A percentile compares a stretch with the other conserved stretches of the same genome.
Evolutionary conservation across 2,888 invertebrate genomes (phyloP).

Genomic region (Coelinius sp.): DNA sequence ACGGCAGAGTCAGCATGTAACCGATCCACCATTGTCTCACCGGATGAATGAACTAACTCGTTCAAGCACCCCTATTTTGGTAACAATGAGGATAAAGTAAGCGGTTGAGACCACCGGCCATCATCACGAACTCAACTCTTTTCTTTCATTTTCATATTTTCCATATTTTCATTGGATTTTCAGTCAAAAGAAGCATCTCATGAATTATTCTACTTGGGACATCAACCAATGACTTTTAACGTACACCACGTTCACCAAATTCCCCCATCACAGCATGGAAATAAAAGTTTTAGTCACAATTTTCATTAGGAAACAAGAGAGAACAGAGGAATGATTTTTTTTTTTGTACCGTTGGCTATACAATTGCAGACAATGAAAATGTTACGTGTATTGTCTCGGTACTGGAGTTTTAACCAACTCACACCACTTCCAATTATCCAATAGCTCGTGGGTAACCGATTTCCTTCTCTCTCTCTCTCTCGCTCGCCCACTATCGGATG

Average conservation of each 20-base stretch:
- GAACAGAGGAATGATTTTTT: background rate
- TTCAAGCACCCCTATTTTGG: slow-evolving; percentile 41
- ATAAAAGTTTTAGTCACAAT: background rate
- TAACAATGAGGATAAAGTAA: slow-evolving; percentile 13
- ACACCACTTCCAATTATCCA: slow-evolving; percentile 59
- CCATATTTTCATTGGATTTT: background rate
- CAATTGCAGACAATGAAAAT: slow-evolving; percentile 26
- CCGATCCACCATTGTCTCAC: slow-evolving; percentile 63
- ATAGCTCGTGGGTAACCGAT: slow-evolving; percentile 59
- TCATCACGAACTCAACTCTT: background rate
- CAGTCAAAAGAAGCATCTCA: background rate
- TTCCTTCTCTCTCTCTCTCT: slow-evolving; percentile 42
- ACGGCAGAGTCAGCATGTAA: slow-evolving; percentile 62
- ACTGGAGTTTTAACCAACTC: slow-evolving; percentile 3
- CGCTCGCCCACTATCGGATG: slow-evolving; percentile 67
- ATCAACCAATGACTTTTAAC: slow-evolving; percentile 7
- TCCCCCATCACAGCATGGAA: background rate
- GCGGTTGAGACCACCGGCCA: background rate
- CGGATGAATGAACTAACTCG: slow-evolving; percentile 61
- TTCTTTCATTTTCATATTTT: slow-evolving; percentile 1
- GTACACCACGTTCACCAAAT: background rate
- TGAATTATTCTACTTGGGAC: background rate
- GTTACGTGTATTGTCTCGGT: slow-evolving; percentile 11
- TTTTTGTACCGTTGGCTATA: background rate
- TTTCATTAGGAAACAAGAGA: background rate